phyloP scores from a whole-genome alignment of 1,140 invertebrate genomes.

The Drosophila lacteicornis region DNA sequence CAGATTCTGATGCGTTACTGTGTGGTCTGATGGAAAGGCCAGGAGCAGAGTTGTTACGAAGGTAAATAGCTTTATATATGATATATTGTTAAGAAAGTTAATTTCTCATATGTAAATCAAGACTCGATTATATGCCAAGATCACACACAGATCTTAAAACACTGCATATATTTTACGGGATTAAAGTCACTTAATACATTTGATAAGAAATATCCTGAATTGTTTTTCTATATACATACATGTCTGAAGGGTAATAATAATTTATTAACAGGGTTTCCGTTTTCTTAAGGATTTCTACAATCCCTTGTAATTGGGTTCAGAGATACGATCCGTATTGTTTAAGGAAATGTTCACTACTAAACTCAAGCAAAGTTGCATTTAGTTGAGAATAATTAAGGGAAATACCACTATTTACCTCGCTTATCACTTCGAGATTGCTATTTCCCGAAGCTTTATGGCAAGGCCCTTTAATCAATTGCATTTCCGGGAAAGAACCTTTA shows the following conservation, averaged over 20 bases:
- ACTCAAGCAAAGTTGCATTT: not conserved
- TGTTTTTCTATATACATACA: no score
- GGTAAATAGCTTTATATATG: conserved; percentile 1
- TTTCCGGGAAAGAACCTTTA: not conserved
- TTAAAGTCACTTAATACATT: not conserved
- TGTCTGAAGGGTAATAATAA: no score
- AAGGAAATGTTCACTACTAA: not conserved
- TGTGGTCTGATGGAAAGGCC: conserved; percentile 50
- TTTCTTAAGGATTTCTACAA: no score
- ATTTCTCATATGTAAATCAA: no score
- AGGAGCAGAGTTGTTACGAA: no score
- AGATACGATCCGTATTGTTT: not conserved
- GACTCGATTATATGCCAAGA: no score
- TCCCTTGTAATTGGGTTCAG: no score
- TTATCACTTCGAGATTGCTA: conserved; percentile 4
- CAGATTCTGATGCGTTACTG: conserved; percentile 90
- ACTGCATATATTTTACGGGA: not conserved
- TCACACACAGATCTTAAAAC: no score
- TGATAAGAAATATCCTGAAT: not conserved
- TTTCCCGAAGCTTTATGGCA: not conserved
- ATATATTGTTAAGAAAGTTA: no score
- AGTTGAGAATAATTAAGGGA: not conserved
- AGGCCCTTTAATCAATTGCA: conserved; percentile 10
- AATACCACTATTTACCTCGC: not conserved
- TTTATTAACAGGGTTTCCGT: no score